Evolutionary conservation across 30 jellyfish, hydroid and myxozoan genomes (phyloP).

Genomic region (Turritopsis dohrnii): DNA sequence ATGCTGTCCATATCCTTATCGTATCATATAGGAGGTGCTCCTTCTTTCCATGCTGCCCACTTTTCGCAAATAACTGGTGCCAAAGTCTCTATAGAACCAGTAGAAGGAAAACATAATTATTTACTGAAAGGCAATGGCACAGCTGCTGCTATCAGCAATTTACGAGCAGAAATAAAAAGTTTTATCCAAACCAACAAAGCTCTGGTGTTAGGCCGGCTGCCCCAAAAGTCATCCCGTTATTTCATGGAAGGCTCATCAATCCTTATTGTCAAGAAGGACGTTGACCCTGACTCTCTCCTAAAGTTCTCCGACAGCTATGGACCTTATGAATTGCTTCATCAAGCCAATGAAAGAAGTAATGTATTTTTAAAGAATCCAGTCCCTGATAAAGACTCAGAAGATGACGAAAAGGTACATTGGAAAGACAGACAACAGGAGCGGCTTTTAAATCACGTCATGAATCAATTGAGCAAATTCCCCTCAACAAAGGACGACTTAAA

Average conservation of each 20-base stretch:
- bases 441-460: slow-evolving; percentile 14
- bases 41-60: slow-evolving; percentile 56
- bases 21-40: slow-evolving; percentile 56
- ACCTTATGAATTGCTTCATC: slow-evolving; percentile 57
- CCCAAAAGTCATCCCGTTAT: slow-evolving; percentile 55
- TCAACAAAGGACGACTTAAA: background rate
- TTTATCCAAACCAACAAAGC: slow-evolving; percentile 62
- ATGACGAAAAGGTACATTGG: slow-evolving; percentile 26
- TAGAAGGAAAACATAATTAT: slow-evolving; percentile 10
- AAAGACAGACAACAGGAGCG: slow-evolving; percentile 30
- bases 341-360: slow-evolving; percentile 31
- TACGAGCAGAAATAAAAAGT: slow-evolving; percentile 46
- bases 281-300: slow-evolving; percentile 2
- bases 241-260: slow-evolving; percentile 79
- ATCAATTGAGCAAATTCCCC: slow-evolving; percentile 23
- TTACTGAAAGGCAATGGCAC: slow-evolving; percentile 38
- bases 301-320: slow-evolving; percentile 51
- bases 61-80: slow-evolving; percentile 57
- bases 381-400: slow-evolving; percentile 5
- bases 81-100: slow-evolving; percentile 20
- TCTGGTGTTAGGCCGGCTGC: slow-evolving; percentile 64
- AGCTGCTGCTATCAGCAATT: slow-evolving; percentile 40
- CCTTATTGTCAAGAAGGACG: slow-evolving; percentile 21
- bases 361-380: slow-evolving; percentile 20
- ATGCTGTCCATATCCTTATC: slow-evolving; percentile 39